Evolutionary conservation across 2,797 vertebrate species (phyloP).

Genomic region (Halcyon badia): DNA sequence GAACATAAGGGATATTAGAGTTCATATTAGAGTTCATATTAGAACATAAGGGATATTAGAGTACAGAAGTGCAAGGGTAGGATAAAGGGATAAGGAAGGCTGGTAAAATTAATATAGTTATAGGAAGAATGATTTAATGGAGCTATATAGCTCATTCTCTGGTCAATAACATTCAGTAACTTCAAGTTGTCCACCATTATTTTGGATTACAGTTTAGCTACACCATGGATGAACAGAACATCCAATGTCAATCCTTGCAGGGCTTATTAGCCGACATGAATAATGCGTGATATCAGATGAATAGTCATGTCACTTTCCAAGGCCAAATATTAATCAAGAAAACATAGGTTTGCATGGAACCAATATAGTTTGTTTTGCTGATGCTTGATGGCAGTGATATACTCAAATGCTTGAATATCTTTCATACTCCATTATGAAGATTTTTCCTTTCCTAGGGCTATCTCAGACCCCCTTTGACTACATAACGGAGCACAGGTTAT

Average conservation of each 20-base stretch:
- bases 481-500: not conserved
- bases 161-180: not conserved
- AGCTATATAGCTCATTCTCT: not conserved
- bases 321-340: not conserved
- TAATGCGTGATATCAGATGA: not conserved
- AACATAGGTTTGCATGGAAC: not conserved
- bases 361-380: not conserved
- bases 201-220: not conserved
- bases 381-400: not conserved
- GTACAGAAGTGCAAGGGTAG: not conserved
- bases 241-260: not conserved
- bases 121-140: not conserved
- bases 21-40: too few species aligned
- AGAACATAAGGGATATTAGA: not conserved
- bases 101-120: not conserved
- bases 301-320: not conserved
- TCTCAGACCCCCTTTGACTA: not conserved
- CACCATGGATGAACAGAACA: not conserved
- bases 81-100: not conserved
- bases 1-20: not conserved
- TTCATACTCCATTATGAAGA: accelerated
- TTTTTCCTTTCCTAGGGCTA: not conserved
- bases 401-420: not conserved
- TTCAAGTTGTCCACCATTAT: not conserved
- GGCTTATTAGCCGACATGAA: not conserved